Evolutionary conservation across 2,797 vertebrate genomes (phyloP).

Genomic region (Glossophaga mutica): DNA sequence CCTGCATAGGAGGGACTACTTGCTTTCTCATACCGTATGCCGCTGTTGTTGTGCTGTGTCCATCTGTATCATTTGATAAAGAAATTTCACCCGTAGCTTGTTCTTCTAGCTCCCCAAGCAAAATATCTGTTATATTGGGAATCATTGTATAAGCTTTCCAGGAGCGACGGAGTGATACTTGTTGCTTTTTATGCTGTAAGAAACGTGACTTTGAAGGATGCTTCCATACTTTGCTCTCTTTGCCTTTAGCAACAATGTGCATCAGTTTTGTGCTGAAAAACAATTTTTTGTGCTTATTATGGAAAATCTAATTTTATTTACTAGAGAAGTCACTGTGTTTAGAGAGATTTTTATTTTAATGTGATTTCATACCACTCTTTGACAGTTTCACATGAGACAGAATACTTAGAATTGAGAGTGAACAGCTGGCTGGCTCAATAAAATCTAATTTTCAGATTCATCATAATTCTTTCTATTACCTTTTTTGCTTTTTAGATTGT

Average conservation of each 20-base stretch:
- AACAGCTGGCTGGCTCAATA: not conserved
- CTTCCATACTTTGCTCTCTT: not conserved
- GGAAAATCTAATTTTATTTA: constrained; percentile 48
- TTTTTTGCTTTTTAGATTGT: not conserved
- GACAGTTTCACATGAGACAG: constrained; percentile 31
- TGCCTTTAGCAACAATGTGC: constrained; percentile 23
- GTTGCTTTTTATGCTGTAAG: not conserved
- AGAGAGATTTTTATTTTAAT: not conserved
- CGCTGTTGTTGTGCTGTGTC: not conserved
- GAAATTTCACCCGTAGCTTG: not conserved
- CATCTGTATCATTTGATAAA: not conserved
- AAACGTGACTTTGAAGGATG: not conserved
- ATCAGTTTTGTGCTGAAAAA: constrained; percentile 37
- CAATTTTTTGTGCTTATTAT: constrained; percentile 42
- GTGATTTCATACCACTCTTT: not conserved
- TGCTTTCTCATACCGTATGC: not conserved
- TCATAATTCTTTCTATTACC: not conserved
- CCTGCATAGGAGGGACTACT: not conserved
- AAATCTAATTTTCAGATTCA: constrained; percentile 44
- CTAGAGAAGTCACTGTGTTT: not conserved
- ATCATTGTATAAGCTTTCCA: not conserved
- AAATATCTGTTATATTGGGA: not conserved
- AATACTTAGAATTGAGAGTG: constrained; percentile 26
- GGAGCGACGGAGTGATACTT: not conserved
- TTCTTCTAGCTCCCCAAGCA: not conserved